Evolutionary conservation across 2,113 vertebrate genomes (phyloP).

Genomic region (Oryzias curvinotus): DNA sequence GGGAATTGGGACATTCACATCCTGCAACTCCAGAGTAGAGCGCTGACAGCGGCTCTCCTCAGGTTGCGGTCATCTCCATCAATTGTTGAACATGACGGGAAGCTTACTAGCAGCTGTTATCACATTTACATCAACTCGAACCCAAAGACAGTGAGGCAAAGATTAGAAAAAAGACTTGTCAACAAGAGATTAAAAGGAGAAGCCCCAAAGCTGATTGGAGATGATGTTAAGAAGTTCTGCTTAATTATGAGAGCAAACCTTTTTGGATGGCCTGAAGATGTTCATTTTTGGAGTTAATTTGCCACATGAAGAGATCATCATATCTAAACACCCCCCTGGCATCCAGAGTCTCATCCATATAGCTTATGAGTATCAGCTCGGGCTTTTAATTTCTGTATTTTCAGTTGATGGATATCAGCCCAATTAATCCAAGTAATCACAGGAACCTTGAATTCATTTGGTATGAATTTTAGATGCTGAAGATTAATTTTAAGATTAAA

Average conservation of each 20-base stretch:
- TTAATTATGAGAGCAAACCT: constrained; percentile 74
- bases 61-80: constrained; percentile 36
- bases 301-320: constrained; percentile 72
- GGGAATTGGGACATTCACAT: too few relatives aligned
- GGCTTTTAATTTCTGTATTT: constrained; percentile 27
- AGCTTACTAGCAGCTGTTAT: constrained; percentile 45
- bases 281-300: constrained; percentile 76
- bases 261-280: constrained; percentile 68
- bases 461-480: not conserved
- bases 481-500: too few relatives aligned
- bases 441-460: not conserved
- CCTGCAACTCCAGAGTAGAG: constrained; percentile 17
- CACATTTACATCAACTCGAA: constrained; percentile 24
- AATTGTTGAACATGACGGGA: constrained; percentile 34
- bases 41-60: constrained; percentile 35
- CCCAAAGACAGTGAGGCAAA: not conserved
- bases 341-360: constrained; percentile 41
- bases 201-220: constrained; percentile 43
- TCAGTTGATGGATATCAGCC: constrained; percentile 21
- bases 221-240: constrained; percentile 63
- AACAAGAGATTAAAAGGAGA: constrained; percentile 48
- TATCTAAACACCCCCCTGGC: constrained; percentile 69
- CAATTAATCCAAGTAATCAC: constrained; percentile 23
- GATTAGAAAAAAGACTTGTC: constrained; percentile 15
- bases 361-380: constrained; percentile 27